Conservation (phyloP, 1,140 invertebrate genomes). For the Drosophila nigromelanica region DNA sequence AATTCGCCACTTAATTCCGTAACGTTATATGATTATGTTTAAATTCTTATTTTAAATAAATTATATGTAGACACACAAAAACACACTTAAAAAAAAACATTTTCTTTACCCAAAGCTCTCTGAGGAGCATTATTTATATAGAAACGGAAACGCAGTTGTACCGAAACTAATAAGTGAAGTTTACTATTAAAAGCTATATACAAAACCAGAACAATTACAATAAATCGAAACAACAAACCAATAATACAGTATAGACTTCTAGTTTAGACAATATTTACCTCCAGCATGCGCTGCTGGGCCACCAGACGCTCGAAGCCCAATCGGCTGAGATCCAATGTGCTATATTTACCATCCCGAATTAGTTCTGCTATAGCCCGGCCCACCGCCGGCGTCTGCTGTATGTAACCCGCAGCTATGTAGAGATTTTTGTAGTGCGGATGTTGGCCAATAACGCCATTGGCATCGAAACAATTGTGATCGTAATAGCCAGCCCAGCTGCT, state of each 20-base stretch:
- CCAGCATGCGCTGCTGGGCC: slow-evolving; percentile 87
- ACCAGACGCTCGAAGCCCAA: slow-evolving; percentile 93
- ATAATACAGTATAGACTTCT: slow-evolving; percentile 1
- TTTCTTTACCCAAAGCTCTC: background rate
- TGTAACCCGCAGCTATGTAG: slow-evolving; percentile 95
- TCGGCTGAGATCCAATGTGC: slow-evolving; percentile 90
- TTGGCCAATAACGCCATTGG: slow-evolving; percentile 95
- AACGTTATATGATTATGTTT: slow-evolving; percentile 65
- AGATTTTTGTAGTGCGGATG: slow-evolving; percentile 96
- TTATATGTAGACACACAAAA: slow-evolving; percentile 65
- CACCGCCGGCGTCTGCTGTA: slow-evolving; percentile 94
- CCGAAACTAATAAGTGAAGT: slow-evolving; percentile 50
- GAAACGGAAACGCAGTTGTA: slow-evolving; percentile 27
- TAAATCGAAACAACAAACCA: slow-evolving; percentile 63
- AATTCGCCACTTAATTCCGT: slow-evolving; percentile 32
- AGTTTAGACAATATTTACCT: slow-evolving; percentile 87
- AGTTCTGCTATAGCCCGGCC: slow-evolving; percentile 94
- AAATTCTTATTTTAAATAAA: slow-evolving; percentile 76
- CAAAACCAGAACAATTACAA: slow-evolving; percentile 54
- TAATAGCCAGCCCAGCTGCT: slow-evolving; percentile 95
- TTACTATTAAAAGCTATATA: slow-evolving; percentile 57
- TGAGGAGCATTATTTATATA: slow-evolving; percentile 27
- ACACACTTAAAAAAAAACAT: slow-evolving; percentile 6
- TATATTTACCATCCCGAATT: slow-evolving; percentile 89
- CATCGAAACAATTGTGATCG: slow-evolving; percentile 96